Evolutionary conservation across 2,113 vertebrate species (phyloP).

Genomic region (Mugil cephalus): DNA sequence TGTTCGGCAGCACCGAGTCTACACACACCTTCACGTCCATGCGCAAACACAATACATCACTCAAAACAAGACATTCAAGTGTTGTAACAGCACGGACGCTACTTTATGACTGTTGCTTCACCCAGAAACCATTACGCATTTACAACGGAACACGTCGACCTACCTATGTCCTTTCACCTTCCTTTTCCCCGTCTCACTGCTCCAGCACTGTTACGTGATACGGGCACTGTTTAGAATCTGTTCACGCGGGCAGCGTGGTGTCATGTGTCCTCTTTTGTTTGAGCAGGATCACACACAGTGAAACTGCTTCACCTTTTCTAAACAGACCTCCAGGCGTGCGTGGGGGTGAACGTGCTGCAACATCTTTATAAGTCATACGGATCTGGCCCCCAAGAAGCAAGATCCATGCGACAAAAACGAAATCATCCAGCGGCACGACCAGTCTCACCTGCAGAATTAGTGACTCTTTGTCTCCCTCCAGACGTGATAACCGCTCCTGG

Average conservation of each 20-base stretch:
- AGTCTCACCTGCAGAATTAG: slow-evolving; percentile 94
- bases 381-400: neutral
- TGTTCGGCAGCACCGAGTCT: slow-evolving; percentile 37
- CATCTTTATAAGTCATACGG: neutral
- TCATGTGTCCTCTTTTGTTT: slow-evolving; percentile 29
- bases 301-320: slow-evolving; percentile 19
- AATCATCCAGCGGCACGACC: slow-evolving; percentile 3
- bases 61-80: slow-evolving; percentile 61
- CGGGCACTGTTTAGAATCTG: slow-evolving; percentile 42
- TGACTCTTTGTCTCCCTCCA: slow-evolving; percentile 98
- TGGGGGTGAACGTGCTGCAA: slow-evolving; percentile 3
- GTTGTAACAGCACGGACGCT: slow-evolving; percentile 56
- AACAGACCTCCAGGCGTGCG: neutral
- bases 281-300: slow-evolving; percentile 21
- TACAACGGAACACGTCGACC: slow-evolving; percentile 31
- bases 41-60: slow-evolving; percentile 20
- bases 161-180: slow-evolving; percentile 56
- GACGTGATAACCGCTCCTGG: slow-evolving; percentile 92
- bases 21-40: slow-evolving; percentile 49
- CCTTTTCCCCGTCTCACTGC: slow-evolving; percentile 1
- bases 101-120: slow-evolving; percentile 52
- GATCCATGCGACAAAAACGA: neutral
- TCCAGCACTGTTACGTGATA: slow-evolving; percentile 45
- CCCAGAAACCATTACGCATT: slow-evolving; percentile 39
- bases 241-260: slow-evolving; percentile 18